These are phyloP conservation scores for Clarias laeviceps DNA, from an alignment of 2,797 vertebrate genomes.

Conservation along the genomic window DNA sequence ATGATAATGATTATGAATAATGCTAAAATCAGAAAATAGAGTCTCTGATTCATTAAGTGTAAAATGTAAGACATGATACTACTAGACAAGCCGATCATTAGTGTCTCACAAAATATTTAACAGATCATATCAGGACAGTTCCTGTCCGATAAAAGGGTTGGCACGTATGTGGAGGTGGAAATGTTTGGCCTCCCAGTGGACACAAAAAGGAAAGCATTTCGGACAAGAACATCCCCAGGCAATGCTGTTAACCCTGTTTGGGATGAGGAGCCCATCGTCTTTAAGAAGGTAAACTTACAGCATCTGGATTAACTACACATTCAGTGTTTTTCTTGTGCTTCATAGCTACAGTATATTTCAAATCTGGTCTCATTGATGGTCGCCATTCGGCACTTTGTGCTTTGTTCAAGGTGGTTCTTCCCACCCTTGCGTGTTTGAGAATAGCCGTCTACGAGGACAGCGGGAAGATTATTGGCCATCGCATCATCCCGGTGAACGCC, in stretches of 20 bases:
- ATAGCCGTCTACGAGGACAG: conserved; percentile 96
- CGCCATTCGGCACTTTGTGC: background rate
- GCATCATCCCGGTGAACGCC: conserved; percentile 93
- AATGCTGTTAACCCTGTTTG: conserved; percentile 96
- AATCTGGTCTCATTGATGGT: background rate
- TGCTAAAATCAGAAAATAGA: background rate
- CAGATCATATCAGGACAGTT: conserved; percentile 98
- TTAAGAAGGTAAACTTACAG: conserved; percentile 85
- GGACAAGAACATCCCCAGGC: conserved; percentile 94
- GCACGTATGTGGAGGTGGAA: conserved; percentile 94
- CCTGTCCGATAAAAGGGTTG: conserved; percentile 94
- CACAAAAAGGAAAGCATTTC: conserved; percentile 94
- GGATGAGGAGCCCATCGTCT: conserved; percentile 96
- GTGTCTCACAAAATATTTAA: conserved; percentile 20
- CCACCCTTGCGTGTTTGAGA: conserved; percentile 90
- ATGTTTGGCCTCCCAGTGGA: conserved; percentile 97
- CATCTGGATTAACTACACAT: background rate
- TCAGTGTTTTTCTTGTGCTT: background rate
- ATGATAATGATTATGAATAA: too few relatives aligned
- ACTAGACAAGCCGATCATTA: background rate
- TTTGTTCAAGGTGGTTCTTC: conserved; percentile 85
- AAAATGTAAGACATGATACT: background rate
- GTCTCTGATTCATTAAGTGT: background rate
- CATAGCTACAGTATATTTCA: background rate
- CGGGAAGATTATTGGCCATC: conserved; percentile 96